These are phyloP conservation scores for Morbakka virulenta DNA, from an alignment of 30 jellyfish, hydroid and myxozoan genomes.

Conservation along the genomic window DNA sequence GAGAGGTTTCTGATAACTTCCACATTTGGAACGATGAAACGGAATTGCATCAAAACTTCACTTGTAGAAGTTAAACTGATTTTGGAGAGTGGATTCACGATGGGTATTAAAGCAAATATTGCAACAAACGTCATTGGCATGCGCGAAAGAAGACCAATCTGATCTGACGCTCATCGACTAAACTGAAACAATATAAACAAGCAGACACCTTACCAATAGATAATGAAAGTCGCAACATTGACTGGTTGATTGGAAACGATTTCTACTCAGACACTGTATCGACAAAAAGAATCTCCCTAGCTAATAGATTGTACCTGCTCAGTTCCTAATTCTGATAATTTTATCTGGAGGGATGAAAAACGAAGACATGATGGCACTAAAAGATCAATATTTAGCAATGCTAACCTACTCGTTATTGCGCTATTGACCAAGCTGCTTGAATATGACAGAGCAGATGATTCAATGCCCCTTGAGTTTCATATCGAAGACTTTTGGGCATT, in stretches of 20 bases:
- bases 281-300: not conserved
- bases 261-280: no score
- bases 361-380: not conserved
- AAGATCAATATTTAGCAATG: no score
- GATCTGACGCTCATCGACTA: not conserved
- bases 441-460: not conserved
- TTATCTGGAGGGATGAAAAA: not conserved
- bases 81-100: not conserved
- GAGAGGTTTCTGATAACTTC: not conserved
- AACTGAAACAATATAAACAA: no score
- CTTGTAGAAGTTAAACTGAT: not conserved
- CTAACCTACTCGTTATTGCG: not conserved
- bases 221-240: no score
- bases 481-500: no score
- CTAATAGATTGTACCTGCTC: constrained; percentile 1
- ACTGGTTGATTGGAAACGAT: no score
- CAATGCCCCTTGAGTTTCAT: not conserved
- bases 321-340: constrained; percentile 3
- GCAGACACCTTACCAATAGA: no score
- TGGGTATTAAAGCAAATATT: constrained; percentile 8
- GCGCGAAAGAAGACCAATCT: constrained; percentile 10
- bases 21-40: constrained; percentile 35
- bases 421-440: not conserved
- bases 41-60: not conserved
- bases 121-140: constrained; percentile 1